Evolutionary conservation across 2,888 invertebrate genomes (phyloP), one percentile per base, ranked within the genome.

Genomic region (Sipha maydis): DNA sequence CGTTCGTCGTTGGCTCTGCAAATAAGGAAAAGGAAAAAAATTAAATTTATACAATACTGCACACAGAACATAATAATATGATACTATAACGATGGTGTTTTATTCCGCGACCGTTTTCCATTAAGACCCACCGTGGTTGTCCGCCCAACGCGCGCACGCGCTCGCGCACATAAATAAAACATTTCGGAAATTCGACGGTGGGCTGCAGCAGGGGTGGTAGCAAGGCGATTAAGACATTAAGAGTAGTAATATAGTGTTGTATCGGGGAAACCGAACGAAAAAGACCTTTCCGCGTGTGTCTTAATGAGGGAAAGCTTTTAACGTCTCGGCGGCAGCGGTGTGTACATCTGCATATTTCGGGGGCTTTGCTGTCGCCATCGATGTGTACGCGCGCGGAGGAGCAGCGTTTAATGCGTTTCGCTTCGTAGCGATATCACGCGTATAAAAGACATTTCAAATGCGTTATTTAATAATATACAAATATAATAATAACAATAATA

Each of bases 1-100:
- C 97, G 93, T 93, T 97, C 97, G 92, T 97, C 97, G 91, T 96
- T 94, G 93, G 97, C 94, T 94, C 97, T 96, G 94, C 89, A 95
- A 95, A 93, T 93, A 93, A 90, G 90, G 90, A 90, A 90, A 90
- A 38, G 19, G 69, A 71, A 28, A 85, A 69, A 78, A 31, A 71
- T 48, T 48, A 48, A 14, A 48, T 48, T 9, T 21, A 17, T 38
- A 3, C 11, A 54, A 38, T 25, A 61, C 4, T 75, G 28, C 34
- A 31, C 19, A 34, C 9, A 41, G 5, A 84, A 41, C 9, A 75
- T 28, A 61, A 41, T 25, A 48, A 67, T 0, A 67, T 84, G 38
- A 28, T 71, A 17, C 21, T 25, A 67, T 77, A 61, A 61, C 38
- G 69, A 85, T n/a, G 77, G 48, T 21, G 77, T 80, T 88, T 80